Conservation (phyloP, 2,888 invertebrate species). For the Latheticus oryzae region DNA sequence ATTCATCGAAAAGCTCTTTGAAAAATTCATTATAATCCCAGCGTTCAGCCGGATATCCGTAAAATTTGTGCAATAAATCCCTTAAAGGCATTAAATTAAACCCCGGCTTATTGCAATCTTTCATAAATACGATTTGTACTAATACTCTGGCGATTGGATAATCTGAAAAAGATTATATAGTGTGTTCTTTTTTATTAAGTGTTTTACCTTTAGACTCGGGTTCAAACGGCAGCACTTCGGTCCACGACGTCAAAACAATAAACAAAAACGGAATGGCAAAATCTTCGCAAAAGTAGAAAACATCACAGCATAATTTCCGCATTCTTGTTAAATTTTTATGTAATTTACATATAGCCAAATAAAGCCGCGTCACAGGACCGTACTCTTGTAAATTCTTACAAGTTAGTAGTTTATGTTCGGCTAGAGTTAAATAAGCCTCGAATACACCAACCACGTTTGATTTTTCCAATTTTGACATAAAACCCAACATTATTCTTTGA, state of each 20-base stretch:
- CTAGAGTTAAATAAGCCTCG: slow-evolving; percentile 48
- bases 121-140: slow-evolving; percentile 60
- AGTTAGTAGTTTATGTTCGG: slow-evolving; percentile 49
- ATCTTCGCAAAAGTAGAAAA: slow-evolving; percentile 63
- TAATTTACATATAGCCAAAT: slow-evolving; percentile 56
- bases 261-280: slow-evolving; percentile 62
- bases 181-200: neutral
- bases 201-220: slow-evolving; percentile 46
- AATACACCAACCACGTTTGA: slow-evolving; percentile 50
- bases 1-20: slow-evolving; percentile 57
- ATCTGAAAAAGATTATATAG: slow-evolving; percentile 52
- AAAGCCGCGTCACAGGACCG: slow-evolving; percentile 53
- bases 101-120: slow-evolving; percentile 52
- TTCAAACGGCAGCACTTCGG: slow-evolving; percentile 64
- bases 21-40: slow-evolving; percentile 55
- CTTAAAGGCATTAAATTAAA: slow-evolving; percentile 59
- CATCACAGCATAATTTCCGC: slow-evolving; percentile 65
- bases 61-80: slow-evolving; percentile 59
- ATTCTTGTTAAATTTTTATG: slow-evolving; percentile 62
- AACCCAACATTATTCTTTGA: slow-evolving; percentile 63
- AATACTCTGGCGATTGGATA: slow-evolving; percentile 61
- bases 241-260: slow-evolving; percentile 64
- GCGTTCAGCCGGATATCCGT: slow-evolving; percentile 62
- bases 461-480: slow-evolving; percentile 61
- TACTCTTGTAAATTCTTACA: slow-evolving; percentile 42